Conservation (phyloP, 2,797 vertebrate species). For the Prionace glauca region DNA sequence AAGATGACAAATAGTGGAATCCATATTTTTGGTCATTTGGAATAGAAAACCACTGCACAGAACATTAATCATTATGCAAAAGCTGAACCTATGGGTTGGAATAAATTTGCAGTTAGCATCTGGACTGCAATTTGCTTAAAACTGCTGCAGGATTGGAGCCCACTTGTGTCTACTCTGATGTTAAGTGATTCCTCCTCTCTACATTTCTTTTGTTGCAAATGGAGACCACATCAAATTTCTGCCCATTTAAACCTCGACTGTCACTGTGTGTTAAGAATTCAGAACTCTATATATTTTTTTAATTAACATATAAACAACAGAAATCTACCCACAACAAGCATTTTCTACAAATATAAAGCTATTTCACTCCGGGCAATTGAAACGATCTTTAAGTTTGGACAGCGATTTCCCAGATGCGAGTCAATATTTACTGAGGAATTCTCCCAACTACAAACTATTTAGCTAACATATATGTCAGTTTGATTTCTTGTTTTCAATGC, state of each 20-base stretch:
- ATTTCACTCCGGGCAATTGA: background rate
- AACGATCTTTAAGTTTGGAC: background rate
- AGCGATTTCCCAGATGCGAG: background rate
- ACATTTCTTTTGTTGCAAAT: background rate
- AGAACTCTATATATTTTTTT: background rate
- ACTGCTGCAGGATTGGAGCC: background rate
- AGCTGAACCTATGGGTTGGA: background rate
- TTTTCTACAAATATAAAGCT: background rate
- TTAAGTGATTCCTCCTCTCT: background rate
- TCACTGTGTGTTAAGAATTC: background rate
- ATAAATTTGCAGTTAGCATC: background rate
- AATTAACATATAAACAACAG: too few relatives aligned
- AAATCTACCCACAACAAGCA: background rate
- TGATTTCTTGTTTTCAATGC: background rate
- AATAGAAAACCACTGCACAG: background rate
- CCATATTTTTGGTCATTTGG: background rate
- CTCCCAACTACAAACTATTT: background rate
- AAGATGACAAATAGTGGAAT: background rate
- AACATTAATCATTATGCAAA: background rate
- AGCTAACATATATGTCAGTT: background rate
- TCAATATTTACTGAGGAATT: background rate
- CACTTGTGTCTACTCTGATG: background rate
- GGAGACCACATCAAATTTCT: background rate
- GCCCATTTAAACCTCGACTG: too few relatives aligned
- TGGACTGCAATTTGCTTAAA: conserved; percentile 6